Evolutionary conservation across 2,113 vertebrate genomes (phyloP).

Genomic region (Forbesichthys papilliferus): DNA sequence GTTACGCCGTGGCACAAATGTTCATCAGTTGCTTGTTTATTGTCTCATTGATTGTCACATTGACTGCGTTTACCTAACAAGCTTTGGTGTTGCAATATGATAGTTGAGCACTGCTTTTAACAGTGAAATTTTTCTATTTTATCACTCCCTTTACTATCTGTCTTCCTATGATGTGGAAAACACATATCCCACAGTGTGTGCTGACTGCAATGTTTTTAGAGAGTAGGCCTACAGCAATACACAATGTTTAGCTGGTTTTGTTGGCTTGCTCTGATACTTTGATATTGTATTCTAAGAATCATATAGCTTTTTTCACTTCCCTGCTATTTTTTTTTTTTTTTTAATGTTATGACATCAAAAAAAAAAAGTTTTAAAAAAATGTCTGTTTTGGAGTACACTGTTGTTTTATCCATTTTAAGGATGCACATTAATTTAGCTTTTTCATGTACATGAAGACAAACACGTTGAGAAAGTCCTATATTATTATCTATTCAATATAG

Average conservation of each 20-base stretch:
- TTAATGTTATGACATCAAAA: constrained; percentile 45
- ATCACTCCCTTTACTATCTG: constrained; percentile 76
- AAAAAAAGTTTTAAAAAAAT: constrained; percentile 38
- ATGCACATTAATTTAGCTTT: constrained; percentile 65
- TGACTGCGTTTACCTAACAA: constrained; percentile 70
- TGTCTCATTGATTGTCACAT: constrained; percentile 65
- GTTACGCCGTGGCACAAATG: constrained; percentile 63
- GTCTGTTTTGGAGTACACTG: constrained; percentile 64
- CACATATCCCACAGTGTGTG: constrained; percentile 73
- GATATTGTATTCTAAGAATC: constrained; percentile 70
- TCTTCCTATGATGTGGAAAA: constrained; percentile 78
- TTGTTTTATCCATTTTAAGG: constrained; percentile 71
- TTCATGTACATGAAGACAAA: constrained; percentile 67
- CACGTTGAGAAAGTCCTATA: constrained; percentile 66
- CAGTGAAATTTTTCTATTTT: constrained; percentile 75
- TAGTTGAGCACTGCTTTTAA: constrained; percentile 75
- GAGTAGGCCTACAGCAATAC: constrained; percentile 75
- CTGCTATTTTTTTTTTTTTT: constrained; percentile 60
- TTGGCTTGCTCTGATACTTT: constrained; percentile 73
- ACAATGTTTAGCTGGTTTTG: constrained; percentile 73
- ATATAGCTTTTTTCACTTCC: constrained; percentile 59
- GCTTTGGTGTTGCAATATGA: constrained; percentile 74
- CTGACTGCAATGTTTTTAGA: constrained; percentile 73
- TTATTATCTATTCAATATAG: constrained; percentile 67
- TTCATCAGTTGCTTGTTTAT: constrained; percentile 70